phyloP scores from a whole-genome alignment of 1,140 invertebrate species.

The Triops cancriformis region DNA sequence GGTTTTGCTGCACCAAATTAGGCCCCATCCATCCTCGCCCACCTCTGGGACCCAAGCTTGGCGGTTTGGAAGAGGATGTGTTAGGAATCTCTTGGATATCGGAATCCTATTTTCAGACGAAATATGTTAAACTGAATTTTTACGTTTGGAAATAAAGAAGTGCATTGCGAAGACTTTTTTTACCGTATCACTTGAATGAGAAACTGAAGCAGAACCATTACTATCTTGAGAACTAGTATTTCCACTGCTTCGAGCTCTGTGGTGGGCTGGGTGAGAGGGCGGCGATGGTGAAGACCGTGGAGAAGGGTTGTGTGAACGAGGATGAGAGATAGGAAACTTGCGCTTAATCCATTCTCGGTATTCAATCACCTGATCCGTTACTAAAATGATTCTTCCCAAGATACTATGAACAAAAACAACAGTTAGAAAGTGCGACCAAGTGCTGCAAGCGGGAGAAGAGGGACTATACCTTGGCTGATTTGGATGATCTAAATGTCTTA shows the following conservation, averaged over 20 bases:
- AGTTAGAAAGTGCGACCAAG: constrained; percentile 28
- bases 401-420: constrained; percentile 48
- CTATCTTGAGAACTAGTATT: background rate
- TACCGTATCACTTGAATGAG: constrained; percentile 9
- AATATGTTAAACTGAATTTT: background rate
- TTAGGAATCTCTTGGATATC: constrained; percentile 6
- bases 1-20: background rate
- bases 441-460: background rate
- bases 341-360: constrained; percentile 56
- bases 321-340: constrained; percentile 31
- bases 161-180: background rate
- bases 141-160: background rate
- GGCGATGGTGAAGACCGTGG: background rate
- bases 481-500: constrained; percentile 49
- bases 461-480: constrained; percentile 43
- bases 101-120: background rate
- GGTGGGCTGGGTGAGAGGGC: background rate
- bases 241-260: background rate
- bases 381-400: constrained; percentile 78
- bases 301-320: constrained; percentile 4
- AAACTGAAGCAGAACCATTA: background rate
- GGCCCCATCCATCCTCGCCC: background rate
- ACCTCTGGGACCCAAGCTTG: background rate
- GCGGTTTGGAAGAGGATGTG: background rate
- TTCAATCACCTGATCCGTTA: constrained; percentile 87